These are phyloP conservation scores for Chondrosia reniformis DNA, from an alignment of 37 sponge, comb jelly and placozoan genomes.

Conservation along the genomic window DNA sequence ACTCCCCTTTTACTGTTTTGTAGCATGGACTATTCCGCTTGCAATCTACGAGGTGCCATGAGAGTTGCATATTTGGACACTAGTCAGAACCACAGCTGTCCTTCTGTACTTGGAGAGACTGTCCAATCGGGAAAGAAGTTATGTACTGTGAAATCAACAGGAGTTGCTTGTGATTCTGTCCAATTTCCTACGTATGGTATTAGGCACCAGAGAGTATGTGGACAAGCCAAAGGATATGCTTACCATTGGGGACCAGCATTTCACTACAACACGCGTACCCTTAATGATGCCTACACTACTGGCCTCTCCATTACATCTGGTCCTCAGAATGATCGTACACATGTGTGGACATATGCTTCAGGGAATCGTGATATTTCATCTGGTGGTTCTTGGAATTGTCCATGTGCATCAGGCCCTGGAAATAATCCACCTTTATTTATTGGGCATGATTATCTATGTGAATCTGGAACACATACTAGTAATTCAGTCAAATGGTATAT, in stretches of 20 bases:
- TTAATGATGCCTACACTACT: background rate
- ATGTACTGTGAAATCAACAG: background rate
- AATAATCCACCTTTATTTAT: background rate
- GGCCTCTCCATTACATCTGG: slow-evolving; percentile 9
- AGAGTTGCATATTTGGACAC: background rate
- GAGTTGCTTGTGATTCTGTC: background rate
- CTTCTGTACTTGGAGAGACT: background rate
- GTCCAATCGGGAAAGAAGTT: background rate
- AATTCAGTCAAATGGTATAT: background rate
- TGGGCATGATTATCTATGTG: background rate
- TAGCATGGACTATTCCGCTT: background rate
- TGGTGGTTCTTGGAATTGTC: background rate
- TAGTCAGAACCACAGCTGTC: background rate
- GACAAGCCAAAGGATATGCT: background rate
- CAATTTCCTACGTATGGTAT: background rate
- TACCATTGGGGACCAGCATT: background rate
- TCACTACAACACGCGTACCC: background rate
- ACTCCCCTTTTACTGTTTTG: too few relatives aligned
- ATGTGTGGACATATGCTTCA: slow-evolving; percentile 1
- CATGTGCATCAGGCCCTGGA: background rate
- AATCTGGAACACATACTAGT: background rate
- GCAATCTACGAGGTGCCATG: background rate
- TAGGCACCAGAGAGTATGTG: background rate
- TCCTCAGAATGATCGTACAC: background rate
- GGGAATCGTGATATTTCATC: background rate